Conservation (phyloP, 2,888 invertebrate species). For the Lasioglossum lativentre region DNA sequence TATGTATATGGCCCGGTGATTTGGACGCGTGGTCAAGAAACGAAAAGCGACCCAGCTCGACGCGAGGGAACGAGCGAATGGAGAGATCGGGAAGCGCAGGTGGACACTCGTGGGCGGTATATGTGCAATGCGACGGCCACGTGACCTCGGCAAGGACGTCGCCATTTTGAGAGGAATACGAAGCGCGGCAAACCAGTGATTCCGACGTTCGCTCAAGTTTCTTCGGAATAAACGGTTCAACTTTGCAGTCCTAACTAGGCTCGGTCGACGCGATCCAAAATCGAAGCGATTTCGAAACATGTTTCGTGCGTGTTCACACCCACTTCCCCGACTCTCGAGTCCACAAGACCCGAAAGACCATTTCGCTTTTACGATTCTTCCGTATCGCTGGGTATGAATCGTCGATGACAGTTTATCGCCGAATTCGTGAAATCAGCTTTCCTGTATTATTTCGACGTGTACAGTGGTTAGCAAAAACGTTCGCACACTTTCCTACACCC, state of each 20-base stretch:
- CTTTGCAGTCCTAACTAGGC: not conserved
- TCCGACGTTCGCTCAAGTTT: not conserved
- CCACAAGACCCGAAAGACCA: not conserved
- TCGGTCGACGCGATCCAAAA: not conserved
- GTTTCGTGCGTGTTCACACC: constrained; percentile 7
- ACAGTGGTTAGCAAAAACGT: not conserved
- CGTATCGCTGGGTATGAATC: not conserved
- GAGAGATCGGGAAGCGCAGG: constrained; percentile 66
- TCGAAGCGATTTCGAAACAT: constrained; percentile 1
- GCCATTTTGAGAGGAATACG: constrained; percentile 76
- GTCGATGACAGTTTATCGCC: not conserved
- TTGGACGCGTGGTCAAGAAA: constrained; percentile 60
- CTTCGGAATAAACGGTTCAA: not conserved
- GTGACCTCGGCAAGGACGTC: constrained; percentile 82
- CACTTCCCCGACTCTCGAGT: not conserved
- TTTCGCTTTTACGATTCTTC: not conserved
- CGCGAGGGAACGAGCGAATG: constrained; percentile 35
- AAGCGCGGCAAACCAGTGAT: constrained; percentile 62
- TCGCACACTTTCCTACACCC: not conserved
- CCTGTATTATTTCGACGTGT: not conserved
- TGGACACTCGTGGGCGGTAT: constrained; percentile 69
- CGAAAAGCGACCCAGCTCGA: constrained; percentile 37
- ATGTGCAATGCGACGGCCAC: constrained; percentile 69
- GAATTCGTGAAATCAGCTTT: not conserved
- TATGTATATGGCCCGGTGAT: not conserved